Evolutionary conservation across 2,888 invertebrate species (phyloP).

Genomic region (Choristoneura rosaceana): DNA sequence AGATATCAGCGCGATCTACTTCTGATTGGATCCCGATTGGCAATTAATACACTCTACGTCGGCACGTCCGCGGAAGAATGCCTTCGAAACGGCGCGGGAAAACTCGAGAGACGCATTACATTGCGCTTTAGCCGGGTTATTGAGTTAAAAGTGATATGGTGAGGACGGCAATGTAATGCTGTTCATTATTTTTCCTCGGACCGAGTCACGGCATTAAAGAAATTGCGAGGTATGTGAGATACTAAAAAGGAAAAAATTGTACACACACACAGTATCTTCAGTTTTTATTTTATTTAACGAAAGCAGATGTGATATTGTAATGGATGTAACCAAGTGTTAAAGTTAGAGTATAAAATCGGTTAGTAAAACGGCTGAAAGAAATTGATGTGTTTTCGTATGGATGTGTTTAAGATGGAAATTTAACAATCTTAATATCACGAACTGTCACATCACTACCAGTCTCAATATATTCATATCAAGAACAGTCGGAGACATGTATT

Average conservation of each 20-base stretch:
- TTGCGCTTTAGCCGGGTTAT: background rate
- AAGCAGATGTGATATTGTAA: no score
- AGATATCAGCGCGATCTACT: constrained; percentile 73
- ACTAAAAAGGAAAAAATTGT: background rate
- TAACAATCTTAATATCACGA: no score
- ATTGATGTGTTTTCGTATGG: no score
- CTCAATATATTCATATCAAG: no score
- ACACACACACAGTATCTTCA: no score
- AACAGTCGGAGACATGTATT: no score
- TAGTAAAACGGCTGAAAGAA: no score
- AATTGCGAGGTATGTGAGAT: background rate
- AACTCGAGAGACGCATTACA: background rate
- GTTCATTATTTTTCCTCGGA: background rate
- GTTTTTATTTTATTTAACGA: no score
- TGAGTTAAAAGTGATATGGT: background rate
- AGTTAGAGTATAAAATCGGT: no score
- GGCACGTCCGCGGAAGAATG: constrained; percentile 42
- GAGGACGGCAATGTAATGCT: background rate
- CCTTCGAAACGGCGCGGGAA: constrained; percentile 5
- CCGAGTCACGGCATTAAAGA: background rate
- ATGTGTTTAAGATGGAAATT: no score
- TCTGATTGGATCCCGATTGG: constrained; percentile 73
- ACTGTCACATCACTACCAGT: no score
- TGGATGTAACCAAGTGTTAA: no score
- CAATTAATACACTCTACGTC: constrained; percentile 64